Evolutionary conservation across 1,140 invertebrate species (phyloP), one percentile per base, ranked within the genome.

Genomic region (Drosophila kurseongensis): DNA sequence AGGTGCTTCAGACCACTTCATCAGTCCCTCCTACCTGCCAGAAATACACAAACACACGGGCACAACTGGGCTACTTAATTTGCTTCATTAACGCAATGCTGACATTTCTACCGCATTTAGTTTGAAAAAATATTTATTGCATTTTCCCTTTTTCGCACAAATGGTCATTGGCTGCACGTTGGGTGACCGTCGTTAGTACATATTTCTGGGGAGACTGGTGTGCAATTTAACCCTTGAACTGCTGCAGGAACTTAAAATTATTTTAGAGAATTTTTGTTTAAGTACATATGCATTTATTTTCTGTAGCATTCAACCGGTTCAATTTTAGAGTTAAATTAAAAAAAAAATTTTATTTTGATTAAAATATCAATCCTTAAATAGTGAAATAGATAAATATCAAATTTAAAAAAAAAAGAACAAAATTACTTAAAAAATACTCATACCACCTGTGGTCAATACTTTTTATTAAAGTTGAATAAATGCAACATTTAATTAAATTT

Each of bases 61-160:
- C 32, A 8, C 52, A 48, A 50, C 57, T 76, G 44, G 32, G 35
- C 29, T 58, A 80, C 71, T 60, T 80, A 68, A 85, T 69, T 57
- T 51, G 66, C 81, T 66, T 71, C 68, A 86, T 85, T 86, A 81
- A 56, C 63, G 79, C 65, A 62, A 75, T 78, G 63, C 58, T 75
- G 68, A 75, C 82, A 86, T 60, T 78, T 78, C 79, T 48, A 58
- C 23, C 36, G 40, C 42, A 63, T 41, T 65, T 51, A 76, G 58
- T 48, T 66, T 56, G 38, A 63, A 63, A 45, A 63, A 78, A 75
- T 55, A 78, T 75, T 68, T 74, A 52, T 65, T 57, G 18, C 32
- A 48, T 69, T 85, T 76, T 45, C 71, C 56, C 41, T 35, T 32
- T 23, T 10, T 4, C 40, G 32, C 18, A 16, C 13, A 45, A 55